Conservation (phyloP, 1,140 invertebrate species). For the Trypoxylus dichotomus region DNA sequence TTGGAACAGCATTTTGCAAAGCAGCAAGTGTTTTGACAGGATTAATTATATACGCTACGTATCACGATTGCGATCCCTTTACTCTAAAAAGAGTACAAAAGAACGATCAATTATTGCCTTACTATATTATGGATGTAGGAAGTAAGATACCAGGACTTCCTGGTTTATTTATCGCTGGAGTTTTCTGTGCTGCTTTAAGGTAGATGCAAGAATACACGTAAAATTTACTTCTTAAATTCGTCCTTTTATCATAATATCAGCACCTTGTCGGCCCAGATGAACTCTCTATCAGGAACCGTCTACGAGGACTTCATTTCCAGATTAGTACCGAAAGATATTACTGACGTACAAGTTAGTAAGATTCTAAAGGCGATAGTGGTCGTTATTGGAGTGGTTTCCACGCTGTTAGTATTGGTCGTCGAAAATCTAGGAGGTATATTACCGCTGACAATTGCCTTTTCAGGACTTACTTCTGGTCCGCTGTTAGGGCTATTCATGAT, state of each 20-base stretch:
- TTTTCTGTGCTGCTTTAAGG: slow-evolving; percentile 67
- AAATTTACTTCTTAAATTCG: not conserved
- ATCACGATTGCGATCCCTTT: slow-evolving; percentile 71
- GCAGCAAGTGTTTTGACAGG: slow-evolving; percentile 58
- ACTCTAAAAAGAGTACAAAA: slow-evolving; percentile 56
- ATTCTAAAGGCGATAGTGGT: slow-evolving; percentile 64
- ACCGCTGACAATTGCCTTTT: slow-evolving; percentile 64
- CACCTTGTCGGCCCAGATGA: slow-evolving; percentile 67
- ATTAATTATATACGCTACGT: slow-evolving; percentile 70
- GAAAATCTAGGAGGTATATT: slow-evolving; percentile 64
- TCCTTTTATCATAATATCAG: slow-evolving; percentile 50
- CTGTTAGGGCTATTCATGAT: slow-evolving; percentile 67
- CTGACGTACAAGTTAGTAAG: slow-evolving; percentile 54
- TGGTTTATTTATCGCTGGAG: slow-evolving; percentile 64
- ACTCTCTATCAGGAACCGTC: slow-evolving; percentile 66
- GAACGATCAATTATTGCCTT: slow-evolving; percentile 55
- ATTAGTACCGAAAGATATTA: slow-evolving; percentile 50
- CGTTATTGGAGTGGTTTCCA: slow-evolving; percentile 61
- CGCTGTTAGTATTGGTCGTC: slow-evolving; percentile 63
- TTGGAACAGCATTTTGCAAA: slow-evolving; percentile 36
- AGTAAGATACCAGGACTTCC: slow-evolving; percentile 57
- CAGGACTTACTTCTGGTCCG: slow-evolving; percentile 66
- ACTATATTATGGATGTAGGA: slow-evolving; percentile 58
- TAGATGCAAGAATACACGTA: slow-evolving; percentile 39
- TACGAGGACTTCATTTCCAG: slow-evolving; percentile 65